Conservation (phyloP, 2,888 invertebrate species). For the Agriopis leucophaearia region DNA sequence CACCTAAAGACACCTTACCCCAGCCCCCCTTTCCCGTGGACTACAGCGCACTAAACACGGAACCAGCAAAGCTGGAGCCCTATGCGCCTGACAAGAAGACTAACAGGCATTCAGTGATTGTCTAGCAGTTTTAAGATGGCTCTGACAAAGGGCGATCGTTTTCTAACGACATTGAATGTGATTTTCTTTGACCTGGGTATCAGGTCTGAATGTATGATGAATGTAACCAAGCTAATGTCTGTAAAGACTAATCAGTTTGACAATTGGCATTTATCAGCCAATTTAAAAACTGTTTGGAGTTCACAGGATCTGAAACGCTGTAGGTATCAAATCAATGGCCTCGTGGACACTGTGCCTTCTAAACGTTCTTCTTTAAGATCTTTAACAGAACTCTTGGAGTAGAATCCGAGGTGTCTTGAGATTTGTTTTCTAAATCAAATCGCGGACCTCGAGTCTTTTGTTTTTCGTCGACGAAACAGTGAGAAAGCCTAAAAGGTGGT, state of each 20-base stretch:
- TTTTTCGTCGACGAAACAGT: constrained; percentile 8
- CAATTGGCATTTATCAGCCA: constrained; percentile 7
- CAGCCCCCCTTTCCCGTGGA: constrained; percentile 90
- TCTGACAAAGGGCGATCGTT: constrained; percentile 2
- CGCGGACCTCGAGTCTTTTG: not conserved
- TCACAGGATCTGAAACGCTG: not conserved
- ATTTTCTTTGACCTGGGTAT: constrained; percentile 1
- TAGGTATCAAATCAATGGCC: constrained; percentile 14
- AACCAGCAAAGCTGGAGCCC: constrained; percentile 89
- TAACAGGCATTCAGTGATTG: constrained; percentile 90
- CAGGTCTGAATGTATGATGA: constrained; percentile 2
- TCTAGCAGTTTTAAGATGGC: constrained; percentile 62
- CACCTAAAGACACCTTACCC: constrained; percentile 83
- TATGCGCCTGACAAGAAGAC: constrained; percentile 89
- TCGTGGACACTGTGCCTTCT: constrained; percentile 22
- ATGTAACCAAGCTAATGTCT: constrained; percentile 3
- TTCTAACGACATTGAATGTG: constrained; percentile 4
- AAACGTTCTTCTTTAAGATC: constrained; percentile 16
- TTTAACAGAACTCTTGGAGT: constrained; percentile 2
- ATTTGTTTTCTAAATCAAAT: not conserved
- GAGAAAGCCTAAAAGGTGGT: constrained; percentile 1
- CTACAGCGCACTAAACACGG: constrained; percentile 91
- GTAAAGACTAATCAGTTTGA: not conserved
- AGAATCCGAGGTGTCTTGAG: not conserved
- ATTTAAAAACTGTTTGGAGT: constrained; percentile 2